These are phyloP conservation scores for Listrodromus nycthemerus DNA, from an alignment of 2,888 invertebrate genomes.

Conservation along the genomic window DNA sequence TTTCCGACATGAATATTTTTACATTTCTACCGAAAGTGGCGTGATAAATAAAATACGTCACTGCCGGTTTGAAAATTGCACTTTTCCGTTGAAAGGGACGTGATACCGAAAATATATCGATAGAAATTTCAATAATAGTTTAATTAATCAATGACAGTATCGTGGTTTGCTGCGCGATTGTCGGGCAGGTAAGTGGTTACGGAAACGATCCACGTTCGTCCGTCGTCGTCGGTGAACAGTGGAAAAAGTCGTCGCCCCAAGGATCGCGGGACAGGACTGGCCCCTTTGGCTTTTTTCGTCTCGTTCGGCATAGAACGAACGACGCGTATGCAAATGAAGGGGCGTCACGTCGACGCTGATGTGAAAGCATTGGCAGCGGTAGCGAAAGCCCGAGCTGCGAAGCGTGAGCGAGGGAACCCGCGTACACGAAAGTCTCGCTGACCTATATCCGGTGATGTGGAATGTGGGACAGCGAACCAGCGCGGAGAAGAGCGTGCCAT, in stretches of 20 bases:
- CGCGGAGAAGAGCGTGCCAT: slow-evolving; percentile 34
- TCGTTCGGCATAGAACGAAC: slow-evolving; percentile 61
- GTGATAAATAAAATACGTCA: no score
- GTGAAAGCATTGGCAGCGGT: slow-evolving; percentile 47
- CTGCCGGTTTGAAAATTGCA: no score
- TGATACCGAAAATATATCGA: not conserved
- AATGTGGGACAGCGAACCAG: slow-evolving; percentile 8
- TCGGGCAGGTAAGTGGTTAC: not conserved
- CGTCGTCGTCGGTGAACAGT: slow-evolving; percentile 13
- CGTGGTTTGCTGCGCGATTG: not conserved
- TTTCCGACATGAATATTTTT: no score
- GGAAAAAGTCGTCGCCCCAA: slow-evolving; percentile 23
- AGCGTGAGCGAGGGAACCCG: slow-evolving; percentile 7
- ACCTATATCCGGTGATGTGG: slow-evolving; percentile 59
- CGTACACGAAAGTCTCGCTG: slow-evolving; percentile 54
- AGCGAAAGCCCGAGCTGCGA: slow-evolving; percentile 46
- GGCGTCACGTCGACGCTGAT: slow-evolving; percentile 52
- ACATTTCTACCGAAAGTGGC: no score
- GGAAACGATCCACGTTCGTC: not conserved
- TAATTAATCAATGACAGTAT: not conserved
- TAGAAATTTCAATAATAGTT: not conserved
- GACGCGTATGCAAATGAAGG: slow-evolving; percentile 62
- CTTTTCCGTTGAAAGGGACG: no score
- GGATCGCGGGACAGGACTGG: slow-evolving; percentile 39
- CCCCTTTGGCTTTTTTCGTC: slow-evolving; percentile 55